phyloP scores from a whole-genome alignment of 2,113 vertebrate genomes.

The Vulpes ferrilata region DNA sequence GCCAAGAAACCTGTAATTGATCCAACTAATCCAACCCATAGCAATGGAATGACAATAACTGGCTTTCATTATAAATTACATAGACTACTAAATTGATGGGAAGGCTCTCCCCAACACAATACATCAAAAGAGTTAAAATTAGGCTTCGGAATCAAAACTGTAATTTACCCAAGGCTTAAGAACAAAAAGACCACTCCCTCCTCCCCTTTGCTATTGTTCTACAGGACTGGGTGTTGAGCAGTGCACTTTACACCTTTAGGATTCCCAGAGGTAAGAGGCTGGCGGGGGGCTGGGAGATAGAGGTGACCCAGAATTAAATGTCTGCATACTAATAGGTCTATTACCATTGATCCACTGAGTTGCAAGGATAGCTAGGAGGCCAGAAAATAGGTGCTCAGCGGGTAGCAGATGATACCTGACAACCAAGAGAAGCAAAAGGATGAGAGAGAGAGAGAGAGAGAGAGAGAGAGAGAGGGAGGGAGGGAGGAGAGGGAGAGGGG shows the following conservation, averaged over 20 bases:
- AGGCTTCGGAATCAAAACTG: constrained; percentile 56
- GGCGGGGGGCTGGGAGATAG: constrained; percentile 1
- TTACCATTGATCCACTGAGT: neutral
- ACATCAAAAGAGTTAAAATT: constrained; percentile 79
- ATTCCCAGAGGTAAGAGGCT: constrained; percentile 48
- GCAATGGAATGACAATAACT: constrained; percentile 61
- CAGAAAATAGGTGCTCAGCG: neutral
- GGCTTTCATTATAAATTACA: constrained; percentile 75
- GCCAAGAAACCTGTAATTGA: constrained; percentile 67
- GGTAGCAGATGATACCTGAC: constrained; percentile 21
- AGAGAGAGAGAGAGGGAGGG: no score
- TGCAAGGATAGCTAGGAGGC: neutral
- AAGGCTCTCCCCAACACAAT: constrained; percentile 66
- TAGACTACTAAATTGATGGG: constrained; percentile 59
- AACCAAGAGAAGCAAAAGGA: neutral
- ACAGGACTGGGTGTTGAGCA: neutral
- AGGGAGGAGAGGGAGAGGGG: neutral
- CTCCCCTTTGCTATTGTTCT: constrained; percentile 83
- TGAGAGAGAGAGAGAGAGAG: neutral
- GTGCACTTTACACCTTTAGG: constrained; percentile 63
- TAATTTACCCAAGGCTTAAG: constrained; percentile 69
- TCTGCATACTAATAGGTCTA: neutral
- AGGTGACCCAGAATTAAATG: neutral
- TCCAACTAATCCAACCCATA: constrained; percentile 61
- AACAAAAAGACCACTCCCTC: constrained; percentile 87